Conservation (phyloP, 1,140 invertebrate species). For the Paraescarpia echinospica region DNA sequence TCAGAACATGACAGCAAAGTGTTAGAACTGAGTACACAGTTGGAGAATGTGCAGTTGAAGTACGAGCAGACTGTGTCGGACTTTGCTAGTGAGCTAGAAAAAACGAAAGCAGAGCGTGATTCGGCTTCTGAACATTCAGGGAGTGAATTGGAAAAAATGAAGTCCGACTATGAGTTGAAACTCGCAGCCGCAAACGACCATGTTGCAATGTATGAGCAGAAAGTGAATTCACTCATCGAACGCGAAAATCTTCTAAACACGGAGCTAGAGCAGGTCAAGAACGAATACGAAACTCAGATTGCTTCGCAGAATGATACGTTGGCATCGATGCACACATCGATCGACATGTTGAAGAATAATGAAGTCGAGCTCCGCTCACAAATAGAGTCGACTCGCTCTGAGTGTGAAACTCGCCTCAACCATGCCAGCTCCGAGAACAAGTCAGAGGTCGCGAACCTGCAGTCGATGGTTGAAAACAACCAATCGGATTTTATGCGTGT, state of each 20-base stretch:
- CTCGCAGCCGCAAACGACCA: constrained; percentile 11
- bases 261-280: constrained; percentile 23
- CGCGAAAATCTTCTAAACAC: constrained; percentile 20
- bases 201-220: constrained; percentile 27
- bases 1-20: not conserved
- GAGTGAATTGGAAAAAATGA: not conserved
- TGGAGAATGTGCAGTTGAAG: not conserved
- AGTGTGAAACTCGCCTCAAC: constrained; percentile 15
- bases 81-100: constrained; percentile 4
- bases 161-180: constrained; percentile 10
- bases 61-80: constrained; percentile 15
- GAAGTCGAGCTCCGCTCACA: constrained; percentile 13
- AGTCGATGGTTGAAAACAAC: constrained; percentile 9
- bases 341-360: not conserved
- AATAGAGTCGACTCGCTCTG: not conserved
- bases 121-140: not conserved
- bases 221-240: constrained; percentile 22
- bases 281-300: constrained; percentile 23
- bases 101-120: not conserved
- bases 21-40: not conserved
- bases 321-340: not conserved
- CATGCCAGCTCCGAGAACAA: not conserved
- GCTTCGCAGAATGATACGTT: constrained; percentile 10
- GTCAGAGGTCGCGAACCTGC: constrained; percentile 16
- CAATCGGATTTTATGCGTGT: constrained; percentile 19